Evolutionary conservation across 1,140 invertebrate species (phyloP), one percentile per base, ranked within the genome.

Genomic region (Gyrodactylus salaris): DNA sequence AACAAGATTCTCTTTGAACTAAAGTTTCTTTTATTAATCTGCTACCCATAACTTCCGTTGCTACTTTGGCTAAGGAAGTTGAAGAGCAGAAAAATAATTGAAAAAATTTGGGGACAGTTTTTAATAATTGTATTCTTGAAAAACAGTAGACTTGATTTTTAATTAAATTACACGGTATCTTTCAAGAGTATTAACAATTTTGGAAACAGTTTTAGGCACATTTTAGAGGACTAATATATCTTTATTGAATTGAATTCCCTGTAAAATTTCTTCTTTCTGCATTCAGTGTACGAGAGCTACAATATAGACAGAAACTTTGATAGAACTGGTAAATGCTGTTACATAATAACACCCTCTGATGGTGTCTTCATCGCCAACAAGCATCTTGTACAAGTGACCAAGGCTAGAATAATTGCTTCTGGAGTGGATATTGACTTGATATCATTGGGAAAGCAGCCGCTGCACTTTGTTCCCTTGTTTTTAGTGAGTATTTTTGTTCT

Each of bases 381-480:
- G 76, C 90, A 95, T 80, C 81, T 98, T 25, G 94, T 91, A 0
- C 94, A 95, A 79, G 89, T 98, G 1, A 98, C 94, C 0, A 98
- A 98, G 81, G 93, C 98, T 80, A 83, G 93, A 77, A 91, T 97
- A 72, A 97, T 98, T 76, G 94, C 98, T 79, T 95, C 94, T 81
- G 81, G 81, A 77, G 80, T 84, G 76, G 78, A 80, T 72, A 82
- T 80, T 77, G 84, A 85, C 78, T 83, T 98, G 70, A 92, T 99
- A 0, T 99, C 94, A 81, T 88, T 98, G 22, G 94, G 93, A n/a
- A 93, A 98, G 81, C 93, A 98, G 81, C 94, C 94, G 0, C 82
- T 98, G 68, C 94, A 98, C 82, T 93, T 92, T 27, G 94, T 97
- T 0, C 94, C 94, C 0, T 80, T 98, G 70, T 84, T 96, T 34